Evolutionary conservation across 2,797 vertebrate genomes (phyloP).

Genomic region (Cryptoblepharus egeriae): DNA sequence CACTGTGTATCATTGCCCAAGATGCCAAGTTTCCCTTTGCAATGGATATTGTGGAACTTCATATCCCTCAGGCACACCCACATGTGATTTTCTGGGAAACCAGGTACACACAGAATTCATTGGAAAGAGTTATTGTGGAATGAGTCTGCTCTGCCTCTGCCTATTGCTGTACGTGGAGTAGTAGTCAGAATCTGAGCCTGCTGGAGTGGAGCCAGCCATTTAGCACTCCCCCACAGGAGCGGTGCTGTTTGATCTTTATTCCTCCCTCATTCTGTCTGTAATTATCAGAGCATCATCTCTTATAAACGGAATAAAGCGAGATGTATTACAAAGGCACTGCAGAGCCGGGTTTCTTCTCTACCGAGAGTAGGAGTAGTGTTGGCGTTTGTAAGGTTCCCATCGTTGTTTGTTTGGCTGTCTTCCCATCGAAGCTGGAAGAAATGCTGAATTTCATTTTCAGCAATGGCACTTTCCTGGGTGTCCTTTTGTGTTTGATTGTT

Average conservation of each 20-base stretch:
- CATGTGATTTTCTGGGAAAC: background rate
- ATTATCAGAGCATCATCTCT: background rate
- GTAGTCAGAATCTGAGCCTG: background rate
- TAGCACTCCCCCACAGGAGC: accelerated
- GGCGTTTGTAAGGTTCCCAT: slow-evolving; percentile 26
- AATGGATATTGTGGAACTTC: too few species aligned
- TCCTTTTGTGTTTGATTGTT: slow-evolving; percentile 24
- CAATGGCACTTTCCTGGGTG: slow-evolving; percentile 10
- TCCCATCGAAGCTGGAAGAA: slow-evolving; percentile 30
- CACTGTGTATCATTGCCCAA: background rate
- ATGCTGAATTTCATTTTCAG: slow-evolving; percentile 44
- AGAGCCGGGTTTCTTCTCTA: background rate
- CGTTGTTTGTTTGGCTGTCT: slow-evolving; percentile 26
- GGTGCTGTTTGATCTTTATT: background rate
- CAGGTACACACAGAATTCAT: background rate
- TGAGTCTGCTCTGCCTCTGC: background rate
- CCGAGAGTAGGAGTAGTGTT: slow-evolving; percentile 3
- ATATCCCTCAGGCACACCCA: background rate
- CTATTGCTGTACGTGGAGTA: background rate
- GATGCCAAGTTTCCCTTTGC: background rate
- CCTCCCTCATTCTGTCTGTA: slow-evolving; percentile 2
- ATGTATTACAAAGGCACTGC: slow-evolving; percentile 2
- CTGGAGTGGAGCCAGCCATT: background rate
- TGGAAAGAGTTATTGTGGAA: background rate
- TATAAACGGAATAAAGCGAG: slow-evolving; percentile 1